Evolutionary conservation across 2,113 vertebrate species (phyloP), one percentile per base, ranked within the genome.

Genomic region (Aptenodytes patagonicus): DNA sequence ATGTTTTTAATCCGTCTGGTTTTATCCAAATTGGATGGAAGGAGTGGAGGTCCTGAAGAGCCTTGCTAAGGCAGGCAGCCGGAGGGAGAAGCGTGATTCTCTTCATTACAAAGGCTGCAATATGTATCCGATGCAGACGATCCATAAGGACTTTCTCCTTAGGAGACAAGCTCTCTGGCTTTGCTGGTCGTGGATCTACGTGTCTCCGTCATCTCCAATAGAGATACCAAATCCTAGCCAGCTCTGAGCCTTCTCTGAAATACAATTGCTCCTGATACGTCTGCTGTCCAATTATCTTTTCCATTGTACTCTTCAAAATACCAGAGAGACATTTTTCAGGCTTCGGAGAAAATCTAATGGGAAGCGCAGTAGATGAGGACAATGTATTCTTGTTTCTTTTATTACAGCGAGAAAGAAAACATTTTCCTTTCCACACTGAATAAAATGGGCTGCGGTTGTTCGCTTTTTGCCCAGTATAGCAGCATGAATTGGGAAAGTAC

Each of bases 81-180:
- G 2, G 71, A 57, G 54, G 7, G 10, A 36, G 65, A 7, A 4
- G 40, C 61, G n/a, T 3, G 1, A 8, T 25, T 72, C 25, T 42
- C 36, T 55, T 80, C 34, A 5, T 57, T 66, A 34, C 69, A 25
- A 18, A 29, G n/a, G 64, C 81, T 81, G 55, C 62, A 51, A 0
- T 16, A 20, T 7, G 5, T 8, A 4, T 29, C 57, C 7, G 2
- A 12, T 32, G 17, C 10, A 61, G 70, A 9, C 4, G 25, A 38
- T 57, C 78, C 32, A 0, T 9, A 5, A 0, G 6, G 61, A 36
- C n/a, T 36, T 77, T 62, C n/a, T 49, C 22, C 71, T n/a, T 17
- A 31, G 22, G 76, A 87, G 49, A 46, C 21, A 75, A 25, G 18
- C n/a, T 32, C 47, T 58, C 49, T 55, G 57, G 42, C 6, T 66